Base-by-base conservation (phyloP, 2,113 vertebrate genomes). In the Vulpes ferrilata region DNA sequence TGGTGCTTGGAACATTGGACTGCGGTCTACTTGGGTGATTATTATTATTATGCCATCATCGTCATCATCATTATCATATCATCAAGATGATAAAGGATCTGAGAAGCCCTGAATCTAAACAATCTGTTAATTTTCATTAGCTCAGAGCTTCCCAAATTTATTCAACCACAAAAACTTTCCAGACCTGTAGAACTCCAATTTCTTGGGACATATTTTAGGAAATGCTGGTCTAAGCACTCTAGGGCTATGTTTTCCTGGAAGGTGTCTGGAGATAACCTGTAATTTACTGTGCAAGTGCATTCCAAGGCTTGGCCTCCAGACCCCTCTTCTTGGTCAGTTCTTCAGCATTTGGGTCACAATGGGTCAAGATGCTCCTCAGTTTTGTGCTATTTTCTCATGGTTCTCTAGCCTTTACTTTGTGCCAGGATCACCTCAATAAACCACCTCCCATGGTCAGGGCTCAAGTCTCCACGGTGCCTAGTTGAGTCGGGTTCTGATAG, bases 281-380 rank as follows among this genome's bases (percentile, higher is more conserved):
- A 51, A 57, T 30, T n/a, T 35, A 30, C 27, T 16, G 11, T 3
- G 6, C 0, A 51, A 15, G 7, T 0, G 5, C 6, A 0, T 38
- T 13, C 16, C 3, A 43, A n/a, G 10, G 19, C 35, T 35, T n/a
- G 67, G 51, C 19, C 4, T 3, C 12, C 48, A 16, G 2, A 20
- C 12, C 11, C 43, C 17, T 57, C 35, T 79, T 51, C 35, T 51
- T 4, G 27, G 25, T 35, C 38, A 53, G 23, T 78, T 43, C 48
- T 91, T 87, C 12, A 30, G 65, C 57, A 48, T 10, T 2, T 27
- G 73, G 74, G 20, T 59, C 53, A 19, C 2, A 3, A 25, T 3
- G 5, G 38, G 16, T 23, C 15, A 5, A 79, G 65, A 8, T 1
- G 17, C 0, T 8, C 38, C 43, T 43, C 0, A 0, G 0, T 51